A percentile compares a stretch with the other conserved stretches of the same genome.
These are phyloP conservation scores for Lasioglossum calceatum DNA, from an alignment of 2,888 invertebrate species.

Conservation along the genomic window DNA sequence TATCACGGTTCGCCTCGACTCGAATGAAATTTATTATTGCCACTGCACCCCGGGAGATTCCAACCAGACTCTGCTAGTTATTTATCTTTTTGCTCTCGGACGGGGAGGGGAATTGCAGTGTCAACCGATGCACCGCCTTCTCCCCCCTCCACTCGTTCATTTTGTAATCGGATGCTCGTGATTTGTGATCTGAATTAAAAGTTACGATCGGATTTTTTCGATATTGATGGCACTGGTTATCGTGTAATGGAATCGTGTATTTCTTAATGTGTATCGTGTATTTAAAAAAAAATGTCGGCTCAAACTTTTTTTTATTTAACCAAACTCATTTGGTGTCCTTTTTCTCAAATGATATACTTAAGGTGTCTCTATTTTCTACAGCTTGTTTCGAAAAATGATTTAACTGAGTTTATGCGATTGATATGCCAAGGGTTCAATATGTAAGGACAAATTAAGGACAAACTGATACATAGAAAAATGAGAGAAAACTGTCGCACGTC, in stretches of 20 bases:
- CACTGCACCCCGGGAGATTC: conserved; percentile 30
- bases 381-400: too few relatives aligned
- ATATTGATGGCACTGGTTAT: neutral
- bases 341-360: too few relatives aligned
- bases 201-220: neutral
- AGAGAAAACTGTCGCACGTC: neutral
- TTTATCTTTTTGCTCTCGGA: neutral
- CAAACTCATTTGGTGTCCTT: too few relatives aligned
- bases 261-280: neutral
- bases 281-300: neutral
- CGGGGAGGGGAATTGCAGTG: neutral
- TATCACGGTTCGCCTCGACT: conserved; percentile 43
- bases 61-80: neutral
- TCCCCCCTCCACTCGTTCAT: neutral
- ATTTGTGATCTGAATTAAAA: neutral
- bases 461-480: neutral
- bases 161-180: neutral
- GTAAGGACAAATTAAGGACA: too few relatives aligned
- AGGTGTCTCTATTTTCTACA: too few relatives aligned
- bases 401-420: too few relatives aligned
- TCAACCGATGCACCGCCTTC: neutral
- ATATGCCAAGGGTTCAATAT: too few relatives aligned
- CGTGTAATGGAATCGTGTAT: neutral
- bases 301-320: neutral
- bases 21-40: conserved; percentile 62